phyloP scores from a whole-genome alignment of 2,797 vertebrate genomes.

The Mareca penelope region DNA sequence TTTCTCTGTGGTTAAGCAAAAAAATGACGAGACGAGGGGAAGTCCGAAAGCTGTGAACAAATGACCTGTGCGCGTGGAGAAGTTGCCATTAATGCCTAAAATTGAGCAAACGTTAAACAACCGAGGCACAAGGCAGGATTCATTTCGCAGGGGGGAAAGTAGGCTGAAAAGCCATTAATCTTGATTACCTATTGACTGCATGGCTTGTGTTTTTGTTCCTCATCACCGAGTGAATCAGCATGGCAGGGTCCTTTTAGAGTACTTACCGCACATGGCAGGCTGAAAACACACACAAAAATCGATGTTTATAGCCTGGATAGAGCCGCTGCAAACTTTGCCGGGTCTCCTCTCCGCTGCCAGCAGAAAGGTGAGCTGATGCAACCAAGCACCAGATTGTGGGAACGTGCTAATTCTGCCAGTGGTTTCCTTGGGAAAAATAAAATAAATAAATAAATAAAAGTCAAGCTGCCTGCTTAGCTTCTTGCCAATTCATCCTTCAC shows the following conservation, averaged over 20 bases:
- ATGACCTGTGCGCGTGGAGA: neutral
- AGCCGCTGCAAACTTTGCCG: neutral
- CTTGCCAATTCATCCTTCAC: neutral
- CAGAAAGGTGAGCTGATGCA: neutral
- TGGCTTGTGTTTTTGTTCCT: neutral
- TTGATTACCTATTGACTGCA: neutral
- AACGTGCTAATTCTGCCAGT: neutral
- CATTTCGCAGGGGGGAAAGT: neutral
- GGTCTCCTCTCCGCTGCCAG: neutral
- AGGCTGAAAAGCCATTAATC: conserved; percentile 34
- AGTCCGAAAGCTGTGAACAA: neutral
- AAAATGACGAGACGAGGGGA: neutral
- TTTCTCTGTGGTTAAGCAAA: neutral
- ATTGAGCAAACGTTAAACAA: neutral
- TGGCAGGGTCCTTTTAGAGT: neutral
- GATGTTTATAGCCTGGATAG: neutral
- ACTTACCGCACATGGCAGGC: neutral
- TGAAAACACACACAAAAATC: neutral
- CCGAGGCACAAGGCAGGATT: neutral
- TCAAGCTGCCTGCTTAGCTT: neutral
- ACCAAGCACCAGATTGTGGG: neutral
- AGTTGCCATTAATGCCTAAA: neutral
- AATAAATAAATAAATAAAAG: neutral
- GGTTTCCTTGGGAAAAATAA: neutral
- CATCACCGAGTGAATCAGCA: neutral